A percentile compares a stretch with the other conserved stretches of the same genome.
These are phyloP conservation scores for Alcis repandata DNA, from an alignment of 2,888 invertebrate species.

Conservation along the genomic window DNA sequence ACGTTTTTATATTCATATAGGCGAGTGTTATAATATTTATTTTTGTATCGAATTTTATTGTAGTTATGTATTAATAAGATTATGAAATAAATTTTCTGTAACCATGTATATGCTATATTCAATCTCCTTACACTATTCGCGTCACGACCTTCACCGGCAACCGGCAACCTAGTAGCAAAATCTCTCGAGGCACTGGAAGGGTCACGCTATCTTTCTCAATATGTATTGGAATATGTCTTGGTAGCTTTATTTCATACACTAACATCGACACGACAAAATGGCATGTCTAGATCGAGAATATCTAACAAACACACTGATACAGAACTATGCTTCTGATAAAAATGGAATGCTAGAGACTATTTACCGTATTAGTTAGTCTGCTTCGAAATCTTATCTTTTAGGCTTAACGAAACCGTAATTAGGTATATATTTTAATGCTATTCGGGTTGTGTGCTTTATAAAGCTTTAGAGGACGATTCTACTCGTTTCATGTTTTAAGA, in stretches of 20 bases:
- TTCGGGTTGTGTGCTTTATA: conserved; percentile 2
- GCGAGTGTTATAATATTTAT: conserved; percentile 74
- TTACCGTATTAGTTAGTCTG: neutral
- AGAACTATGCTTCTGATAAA: neutral
- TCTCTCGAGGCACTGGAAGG: conserved; percentile 28
- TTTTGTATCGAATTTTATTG: conserved; percentile 73
- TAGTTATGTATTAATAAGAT: conserved; percentile 63
- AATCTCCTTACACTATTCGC: conserved; percentile 36
- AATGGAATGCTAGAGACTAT: neutral
- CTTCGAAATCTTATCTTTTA: neutral
- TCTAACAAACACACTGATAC: conserved; percentile 14
- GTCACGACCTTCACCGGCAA: conserved; percentile 25
- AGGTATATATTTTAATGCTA: neutral
- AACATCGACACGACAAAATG: conserved; percentile 26
- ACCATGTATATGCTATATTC: conserved; percentile 43
- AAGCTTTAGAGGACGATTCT: neutral
- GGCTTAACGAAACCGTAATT: neutral
- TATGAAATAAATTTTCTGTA: conserved; percentile 66
- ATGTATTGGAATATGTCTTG: conserved; percentile 28
- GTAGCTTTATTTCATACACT: conserved; percentile 34
- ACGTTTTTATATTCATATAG: conserved; percentile 52
- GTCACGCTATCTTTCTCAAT: conserved; percentile 34
- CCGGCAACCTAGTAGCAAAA: conserved; percentile 18
- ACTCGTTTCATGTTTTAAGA: neutral
- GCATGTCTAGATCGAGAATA: conserved; percentile 25